phyloP scores from a whole-genome alignment of 2,797 vertebrate genomes.

The Pipistrellus pygmaeus region DNA sequence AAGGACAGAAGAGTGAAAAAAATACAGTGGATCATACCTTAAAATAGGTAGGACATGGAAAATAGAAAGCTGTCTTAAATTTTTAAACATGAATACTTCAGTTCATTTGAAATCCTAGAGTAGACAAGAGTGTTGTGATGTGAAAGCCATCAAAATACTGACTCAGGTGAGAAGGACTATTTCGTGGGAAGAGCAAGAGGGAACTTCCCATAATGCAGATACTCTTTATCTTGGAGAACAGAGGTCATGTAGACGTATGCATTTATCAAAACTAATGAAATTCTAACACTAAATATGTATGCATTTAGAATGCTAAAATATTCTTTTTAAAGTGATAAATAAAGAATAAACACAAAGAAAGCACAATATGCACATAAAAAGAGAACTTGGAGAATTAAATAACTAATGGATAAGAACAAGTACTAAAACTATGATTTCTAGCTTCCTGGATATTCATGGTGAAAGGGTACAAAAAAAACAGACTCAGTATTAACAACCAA shows the following conservation, averaged over 20 bases:
- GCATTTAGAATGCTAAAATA: background rate
- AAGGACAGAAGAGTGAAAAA: background rate
- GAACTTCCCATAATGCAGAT: too few relatives aligned
- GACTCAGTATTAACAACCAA: background rate
- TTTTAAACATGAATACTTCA: background rate
- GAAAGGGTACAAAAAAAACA: background rate
- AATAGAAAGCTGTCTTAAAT: background rate
- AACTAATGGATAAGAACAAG: background rate
- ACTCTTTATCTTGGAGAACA: background rate
- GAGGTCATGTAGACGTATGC: background rate
- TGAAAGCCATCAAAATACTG: background rate
- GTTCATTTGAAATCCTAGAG: background rate
- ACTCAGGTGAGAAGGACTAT: background rate
- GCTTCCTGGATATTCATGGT: background rate
- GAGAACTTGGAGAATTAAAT: background rate
- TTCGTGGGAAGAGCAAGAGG: background rate
- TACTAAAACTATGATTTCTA: background rate
- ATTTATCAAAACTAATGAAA: background rate
- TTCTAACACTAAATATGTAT: background rate
- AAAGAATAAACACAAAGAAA: background rate
- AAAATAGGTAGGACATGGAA: background rate
- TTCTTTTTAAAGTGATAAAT: background rate
- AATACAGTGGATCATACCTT: background rate
- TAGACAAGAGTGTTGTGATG: background rate
- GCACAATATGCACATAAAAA: background rate